Conservation (phyloP, 2,797 vertebrate species). For the Acomys russatus region DNA sequence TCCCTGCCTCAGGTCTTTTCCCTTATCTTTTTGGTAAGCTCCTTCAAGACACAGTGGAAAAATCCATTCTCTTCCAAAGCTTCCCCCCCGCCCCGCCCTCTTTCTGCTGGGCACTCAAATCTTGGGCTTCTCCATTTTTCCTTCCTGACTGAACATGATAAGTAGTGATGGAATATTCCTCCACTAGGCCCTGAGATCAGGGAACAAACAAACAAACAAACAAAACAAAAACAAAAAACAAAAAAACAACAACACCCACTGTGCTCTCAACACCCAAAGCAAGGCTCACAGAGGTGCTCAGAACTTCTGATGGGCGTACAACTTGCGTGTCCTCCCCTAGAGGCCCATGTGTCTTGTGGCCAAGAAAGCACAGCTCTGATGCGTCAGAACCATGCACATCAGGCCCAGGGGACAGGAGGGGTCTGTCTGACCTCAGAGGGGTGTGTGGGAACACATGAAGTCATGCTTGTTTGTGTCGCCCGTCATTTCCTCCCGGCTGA, state of each 20-base stretch:
- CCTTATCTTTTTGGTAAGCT: conserved; percentile 9
- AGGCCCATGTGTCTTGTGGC: not conserved
- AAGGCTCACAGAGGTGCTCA: not conserved
- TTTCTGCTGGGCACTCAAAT: not conserved
- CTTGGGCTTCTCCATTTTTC: not conserved
- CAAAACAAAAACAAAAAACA: no score
- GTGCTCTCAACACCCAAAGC: not conserved
- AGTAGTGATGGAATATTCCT: not conserved
- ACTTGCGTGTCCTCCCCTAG: not conserved
- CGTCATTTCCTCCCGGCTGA: conserved; percentile 61
- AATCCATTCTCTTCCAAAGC: not conserved
- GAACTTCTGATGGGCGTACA: not conserved
- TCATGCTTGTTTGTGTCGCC: conserved; percentile 74
- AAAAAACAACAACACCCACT: not conserved
- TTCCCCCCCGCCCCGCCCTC: not conserved
- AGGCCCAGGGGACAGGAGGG: conserved; percentile 78
- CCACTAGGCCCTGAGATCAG: not conserved
- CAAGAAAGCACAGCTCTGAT: not conserved
- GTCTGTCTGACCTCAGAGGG: conserved; percentile 80
- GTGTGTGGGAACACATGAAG: conserved; percentile 68
- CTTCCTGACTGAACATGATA: not conserved
- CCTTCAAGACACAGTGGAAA: conserved; percentile 22
- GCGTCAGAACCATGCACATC: not conserved
- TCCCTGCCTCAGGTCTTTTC: not conserved
- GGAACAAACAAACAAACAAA: not conserved